These are phyloP conservation scores for Lates calcarifer DNA, from an alignment of 2,113 vertebrate genomes.

Conservation along the genomic window DNA sequence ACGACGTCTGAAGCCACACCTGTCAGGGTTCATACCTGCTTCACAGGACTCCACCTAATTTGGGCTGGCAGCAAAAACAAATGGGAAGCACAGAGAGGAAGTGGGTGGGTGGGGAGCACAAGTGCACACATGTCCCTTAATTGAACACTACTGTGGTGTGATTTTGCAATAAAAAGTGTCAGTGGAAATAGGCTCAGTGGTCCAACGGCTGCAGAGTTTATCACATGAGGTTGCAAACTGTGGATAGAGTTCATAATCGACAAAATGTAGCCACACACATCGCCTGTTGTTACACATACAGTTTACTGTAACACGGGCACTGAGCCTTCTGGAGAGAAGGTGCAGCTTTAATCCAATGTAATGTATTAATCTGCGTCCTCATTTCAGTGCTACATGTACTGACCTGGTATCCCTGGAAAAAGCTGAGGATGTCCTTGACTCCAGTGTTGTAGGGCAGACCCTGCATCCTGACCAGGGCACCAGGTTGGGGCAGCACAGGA, in stretches of 20 bases:
- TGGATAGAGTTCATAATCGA: slow-evolving; percentile 14
- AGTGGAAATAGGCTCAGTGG: neutral
- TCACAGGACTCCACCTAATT: slow-evolving; percentile 75
- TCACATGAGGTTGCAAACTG: neutral
- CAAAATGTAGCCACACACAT: neutral
- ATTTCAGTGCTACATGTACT: slow-evolving; percentile 58
- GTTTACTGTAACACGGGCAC: neutral
- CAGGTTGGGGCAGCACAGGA: slow-evolving; percentile 89
- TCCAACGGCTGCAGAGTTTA: neutral
- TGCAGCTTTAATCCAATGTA: neutral
- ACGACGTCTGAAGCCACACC: slow-evolving; percentile 49
- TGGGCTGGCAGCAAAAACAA: slow-evolving; percentile 68
- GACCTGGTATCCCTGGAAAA: slow-evolving; percentile 99
- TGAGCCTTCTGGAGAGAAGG: neutral
- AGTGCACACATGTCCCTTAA: slow-evolving; percentile 66
- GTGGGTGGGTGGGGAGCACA: slow-evolving; percentile 53
- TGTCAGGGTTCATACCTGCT: slow-evolving; percentile 76
- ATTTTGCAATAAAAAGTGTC: slow-evolving; percentile 22
- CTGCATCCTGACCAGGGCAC: slow-evolving; percentile 94
- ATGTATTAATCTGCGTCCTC: neutral
- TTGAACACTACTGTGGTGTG: slow-evolving; percentile 1
- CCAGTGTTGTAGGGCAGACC: slow-evolving; percentile 95
- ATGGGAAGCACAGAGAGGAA: slow-evolving; percentile 36
- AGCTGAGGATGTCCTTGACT: slow-evolving; percentile 96
- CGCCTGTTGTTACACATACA: neutral